phyloP scores from a whole-genome alignment of 2,888 invertebrate genomes.

The Cyclophora punctaria region DNA sequence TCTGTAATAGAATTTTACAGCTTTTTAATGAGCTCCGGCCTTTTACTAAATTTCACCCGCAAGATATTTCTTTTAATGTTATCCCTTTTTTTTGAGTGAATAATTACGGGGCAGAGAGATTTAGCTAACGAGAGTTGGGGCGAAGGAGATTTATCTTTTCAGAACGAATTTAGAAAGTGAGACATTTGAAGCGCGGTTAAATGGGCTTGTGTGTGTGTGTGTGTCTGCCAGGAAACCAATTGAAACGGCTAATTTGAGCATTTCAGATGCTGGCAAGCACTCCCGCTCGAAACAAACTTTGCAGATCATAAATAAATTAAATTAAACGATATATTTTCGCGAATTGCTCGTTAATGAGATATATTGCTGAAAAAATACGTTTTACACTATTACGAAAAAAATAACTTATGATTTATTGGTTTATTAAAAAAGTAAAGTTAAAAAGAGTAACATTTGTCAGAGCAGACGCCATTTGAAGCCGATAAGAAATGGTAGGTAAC shows the following conservation, averaged over 20 bases:
- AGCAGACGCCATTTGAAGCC: not conserved
- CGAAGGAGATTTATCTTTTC: constrained; percentile 69
- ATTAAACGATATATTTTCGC: constrained; percentile 25
- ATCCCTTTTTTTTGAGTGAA: constrained; percentile 49
- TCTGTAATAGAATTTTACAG: constrained; percentile 66
- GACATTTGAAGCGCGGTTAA: constrained; percentile 50
- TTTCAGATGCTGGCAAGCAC: constrained; percentile 23
- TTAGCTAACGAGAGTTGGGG: constrained; percentile 67
- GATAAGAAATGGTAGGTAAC: constrained; percentile 9
- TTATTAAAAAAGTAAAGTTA: not conserved
- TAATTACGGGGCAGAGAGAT: constrained; percentile 66
- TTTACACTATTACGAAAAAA: not conserved
- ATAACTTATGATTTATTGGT: not conserved
- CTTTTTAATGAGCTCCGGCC: constrained; percentile 68
- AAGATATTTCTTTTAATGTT: constrained; percentile 62
- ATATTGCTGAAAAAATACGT: constrained; percentile 25
- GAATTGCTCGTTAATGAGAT: constrained; percentile 31
- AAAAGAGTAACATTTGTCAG: not conserved
- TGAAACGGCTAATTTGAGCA: constrained; percentile 64
- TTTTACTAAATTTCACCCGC: constrained; percentile 61
- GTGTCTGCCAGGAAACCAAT: constrained; percentile 48
- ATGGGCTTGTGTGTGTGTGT: constrained; percentile 31
- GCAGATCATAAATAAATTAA: constrained; percentile 56
- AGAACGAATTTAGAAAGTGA: constrained; percentile 73
- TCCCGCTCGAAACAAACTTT: constrained; percentile 33